These are phyloP conservation scores for Rhinophrynus dorsalis DNA, from an alignment of 2,797 vertebrate species.

Conservation along the genomic window DNA sequence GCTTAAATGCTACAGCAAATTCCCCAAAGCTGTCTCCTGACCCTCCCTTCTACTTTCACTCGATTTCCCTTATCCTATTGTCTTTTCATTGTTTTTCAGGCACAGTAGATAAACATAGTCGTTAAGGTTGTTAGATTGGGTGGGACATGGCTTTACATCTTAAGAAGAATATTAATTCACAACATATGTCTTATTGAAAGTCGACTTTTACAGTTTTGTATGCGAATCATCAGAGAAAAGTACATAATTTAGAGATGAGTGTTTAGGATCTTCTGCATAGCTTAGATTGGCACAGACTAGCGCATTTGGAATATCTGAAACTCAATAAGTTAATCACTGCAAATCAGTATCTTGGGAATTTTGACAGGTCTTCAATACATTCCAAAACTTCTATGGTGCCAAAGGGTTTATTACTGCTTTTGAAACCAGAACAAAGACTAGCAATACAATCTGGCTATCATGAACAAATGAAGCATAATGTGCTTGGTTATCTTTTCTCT, in stretches of 20 bases:
- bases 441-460: neutral
- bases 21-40: no score
- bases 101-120: slow-evolving; percentile 15
- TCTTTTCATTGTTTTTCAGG: slow-evolving; percentile 19
- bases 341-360: slow-evolving; percentile 7
- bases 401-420: neutral
- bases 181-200: slow-evolving; percentile 27
- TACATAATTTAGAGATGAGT: no score
- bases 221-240: no score
- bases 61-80: slow-evolving; percentile 2
- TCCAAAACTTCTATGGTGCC: no score
- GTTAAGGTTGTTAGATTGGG: slow-evolving; percentile 33
- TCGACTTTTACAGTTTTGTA: slow-evolving; percentile 11
- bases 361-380: no score
- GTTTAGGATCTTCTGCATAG: no score
- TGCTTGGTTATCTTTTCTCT: neutral
- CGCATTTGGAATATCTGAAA: no score
- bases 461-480: neutral
- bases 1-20: slow-evolving; percentile 4
- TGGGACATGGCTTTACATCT: slow-evolving; percentile 8
- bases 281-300: no score
- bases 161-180: slow-evolving; percentile 17
- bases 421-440: neutral
- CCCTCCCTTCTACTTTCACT: neutral
- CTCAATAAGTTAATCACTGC: no score